These are phyloP conservation scores for Penaeus indicus DNA, from an alignment of 1,140 invertebrate species.

Conservation along the genomic window DNA sequence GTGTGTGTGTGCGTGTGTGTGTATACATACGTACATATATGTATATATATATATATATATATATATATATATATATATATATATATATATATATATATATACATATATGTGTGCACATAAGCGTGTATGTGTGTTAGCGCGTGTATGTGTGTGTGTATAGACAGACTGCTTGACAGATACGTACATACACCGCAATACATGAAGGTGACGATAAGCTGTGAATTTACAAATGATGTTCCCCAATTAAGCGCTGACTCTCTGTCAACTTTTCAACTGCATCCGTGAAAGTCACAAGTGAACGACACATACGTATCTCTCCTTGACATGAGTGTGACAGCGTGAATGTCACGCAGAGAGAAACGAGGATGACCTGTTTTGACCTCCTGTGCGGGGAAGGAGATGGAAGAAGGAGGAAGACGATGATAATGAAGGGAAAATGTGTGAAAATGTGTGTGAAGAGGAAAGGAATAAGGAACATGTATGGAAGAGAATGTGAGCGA, in stretches of 20 bases:
- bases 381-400: neutral
- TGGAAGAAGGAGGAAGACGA: neutral
- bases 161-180: too few species aligned
- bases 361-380: neutral
- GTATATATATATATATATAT: slow-evolving; percentile 30
- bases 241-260: neutral
- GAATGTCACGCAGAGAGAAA: neutral
- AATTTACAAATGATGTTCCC: neutral
- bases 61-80: slow-evolving; percentile 34
- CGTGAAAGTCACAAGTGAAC: neutral
- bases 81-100: slow-evolving; percentile 16
- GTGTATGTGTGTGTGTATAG: too few species aligned
- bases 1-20: too few species aligned
- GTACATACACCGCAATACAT: too few species aligned
- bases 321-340: neutral
- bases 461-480: too few species aligned
- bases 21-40: neutral
- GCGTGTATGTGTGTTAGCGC: neutral
- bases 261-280: neutral
- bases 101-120: neutral
- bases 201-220: neutral
- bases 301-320: neutral
- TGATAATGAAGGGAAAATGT: too few species aligned
- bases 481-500: too few species aligned
- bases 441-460: too few species aligned